Evolutionary conservation across 2,888 invertebrate species (phyloP).

Genomic region (Hirtodrosophila confusa): DNA sequence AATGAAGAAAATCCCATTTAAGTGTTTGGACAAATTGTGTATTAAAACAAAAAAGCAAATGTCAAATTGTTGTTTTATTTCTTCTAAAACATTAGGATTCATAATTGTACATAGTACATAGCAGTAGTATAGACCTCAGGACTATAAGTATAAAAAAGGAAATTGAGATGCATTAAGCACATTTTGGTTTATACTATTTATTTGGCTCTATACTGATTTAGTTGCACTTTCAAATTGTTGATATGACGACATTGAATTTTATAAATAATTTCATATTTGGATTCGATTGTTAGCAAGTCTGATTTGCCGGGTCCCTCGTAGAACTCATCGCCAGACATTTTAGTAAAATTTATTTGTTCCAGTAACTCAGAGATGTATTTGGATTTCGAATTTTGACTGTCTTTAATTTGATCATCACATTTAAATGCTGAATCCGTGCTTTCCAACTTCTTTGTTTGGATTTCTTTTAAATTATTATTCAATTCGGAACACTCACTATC

Average conservation of each 20-base stretch:
- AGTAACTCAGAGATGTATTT: conserved; percentile 1
- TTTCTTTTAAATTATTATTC: not conserved
- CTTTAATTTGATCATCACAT: not conserved
- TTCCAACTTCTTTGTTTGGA: not conserved
- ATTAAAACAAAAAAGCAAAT: conserved; percentile 68
- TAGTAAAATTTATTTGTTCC: not conserved
- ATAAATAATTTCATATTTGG: conserved; percentile 22
- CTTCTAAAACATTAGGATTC: not conserved
- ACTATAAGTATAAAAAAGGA: too few species aligned
- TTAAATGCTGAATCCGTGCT: not conserved
- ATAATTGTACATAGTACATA: too few species aligned
- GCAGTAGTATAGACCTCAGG: too few species aligned
- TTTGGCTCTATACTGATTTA: conserved; percentile 7
- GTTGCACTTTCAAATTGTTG: not conserved
- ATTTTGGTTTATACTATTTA: not conserved
- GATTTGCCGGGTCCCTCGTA: conserved; percentile 31
- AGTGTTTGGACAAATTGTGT: conserved; percentile 82
- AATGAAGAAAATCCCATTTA: conserved; percentile 80
- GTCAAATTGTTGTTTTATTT: conserved; percentile 49
- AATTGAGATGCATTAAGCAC: too few species aligned
- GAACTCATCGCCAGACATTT: conserved; percentile 13
- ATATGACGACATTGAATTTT: conserved; percentile 8
- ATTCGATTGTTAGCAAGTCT: not conserved
- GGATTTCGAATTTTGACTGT: not conserved
- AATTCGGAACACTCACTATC: not conserved